Evolutionary conservation across 1,140 invertebrate species (phyloP).

Genomic region (Drosophila parabipectinata): DNA sequence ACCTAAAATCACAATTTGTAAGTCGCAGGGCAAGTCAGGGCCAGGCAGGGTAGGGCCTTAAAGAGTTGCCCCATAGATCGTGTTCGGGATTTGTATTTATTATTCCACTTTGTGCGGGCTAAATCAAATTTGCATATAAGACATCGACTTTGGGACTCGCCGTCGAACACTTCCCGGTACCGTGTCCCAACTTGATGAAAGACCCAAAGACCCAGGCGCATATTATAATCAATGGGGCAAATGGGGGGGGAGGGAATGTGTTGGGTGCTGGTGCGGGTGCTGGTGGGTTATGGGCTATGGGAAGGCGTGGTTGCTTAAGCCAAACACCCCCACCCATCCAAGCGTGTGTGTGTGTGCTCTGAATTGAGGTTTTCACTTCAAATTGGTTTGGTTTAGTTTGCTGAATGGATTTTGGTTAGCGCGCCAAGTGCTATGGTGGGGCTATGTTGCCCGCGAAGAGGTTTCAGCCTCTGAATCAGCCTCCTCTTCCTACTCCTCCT

Average conservation of each 20-base stretch:
- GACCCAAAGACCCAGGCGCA: conserved; percentile 45
- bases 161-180: conserved; percentile 5
- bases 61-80: conserved; percentile 38
- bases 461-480: conserved; percentile 1
- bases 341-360: conserved; percentile 28
- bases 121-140: conserved; percentile 67
- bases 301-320: not conserved
- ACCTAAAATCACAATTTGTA: conserved; percentile 13
- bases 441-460: conserved; percentile 31
- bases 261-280: not conserved
- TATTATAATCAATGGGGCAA: conserved; percentile 60
- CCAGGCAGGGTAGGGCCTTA: conserved; percentile 3
- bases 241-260: not conserved
- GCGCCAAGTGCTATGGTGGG: conserved; percentile 38
- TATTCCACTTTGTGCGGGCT: conserved; percentile 64
- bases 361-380: conserved; percentile 64
- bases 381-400: conserved; percentile 71
- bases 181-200: conserved; percentile 50
- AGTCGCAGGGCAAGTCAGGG: not conserved
- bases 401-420: conserved; percentile 64
- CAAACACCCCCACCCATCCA: not conserved
- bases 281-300: not conserved
- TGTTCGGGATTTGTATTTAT: conserved; percentile 60
- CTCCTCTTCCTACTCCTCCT: no score
- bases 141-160: conserved; percentile 31